phyloP scores from a whole-genome alignment of 2,113 vertebrate genomes.

The Carettochelys insculpta region DNA sequence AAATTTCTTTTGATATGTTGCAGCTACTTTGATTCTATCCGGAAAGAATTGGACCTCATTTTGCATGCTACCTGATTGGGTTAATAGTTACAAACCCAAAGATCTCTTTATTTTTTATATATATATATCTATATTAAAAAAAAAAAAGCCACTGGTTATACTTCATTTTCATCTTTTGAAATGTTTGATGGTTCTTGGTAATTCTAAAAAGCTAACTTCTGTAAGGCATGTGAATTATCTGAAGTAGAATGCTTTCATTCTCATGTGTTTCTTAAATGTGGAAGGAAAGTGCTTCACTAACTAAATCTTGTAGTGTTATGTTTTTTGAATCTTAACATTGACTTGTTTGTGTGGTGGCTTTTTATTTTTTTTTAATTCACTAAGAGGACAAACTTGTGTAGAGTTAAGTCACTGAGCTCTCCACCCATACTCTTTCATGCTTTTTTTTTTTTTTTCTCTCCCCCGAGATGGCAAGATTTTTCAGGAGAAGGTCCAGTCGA shows the following conservation, averaged over 20 bases:
- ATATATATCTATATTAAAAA: too few relatives aligned
- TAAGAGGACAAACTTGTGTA: background rate
- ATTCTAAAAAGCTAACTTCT: background rate
- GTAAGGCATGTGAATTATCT: background rate
- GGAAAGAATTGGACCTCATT: background rate
- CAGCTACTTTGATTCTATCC: background rate
- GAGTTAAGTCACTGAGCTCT: background rate
- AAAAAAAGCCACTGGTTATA: too few relatives aligned
- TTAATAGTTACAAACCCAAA: background rate
- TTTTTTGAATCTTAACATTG: background rate
- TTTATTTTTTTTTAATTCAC: background rate
- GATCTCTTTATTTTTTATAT: too few relatives aligned
- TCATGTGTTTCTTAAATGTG: background rate
- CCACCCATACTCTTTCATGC: background rate
- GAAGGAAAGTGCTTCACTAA: rapidly evolving
- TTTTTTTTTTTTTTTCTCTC: slow-evolving; percentile 52
- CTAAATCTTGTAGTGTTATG: background rate
- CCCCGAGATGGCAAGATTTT: slow-evolving; percentile 97
- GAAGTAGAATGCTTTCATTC: background rate
- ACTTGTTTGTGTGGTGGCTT: background rate
- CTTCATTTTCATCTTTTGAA: background rate
- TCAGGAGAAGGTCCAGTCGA: slow-evolving; percentile 94
- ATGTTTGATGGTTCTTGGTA: background rate
- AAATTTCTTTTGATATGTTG: background rate
- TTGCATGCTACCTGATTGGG: background rate